Conservation (phyloP, 2,888 invertebrate genomes). For the Drosophila crucigera region DNA sequence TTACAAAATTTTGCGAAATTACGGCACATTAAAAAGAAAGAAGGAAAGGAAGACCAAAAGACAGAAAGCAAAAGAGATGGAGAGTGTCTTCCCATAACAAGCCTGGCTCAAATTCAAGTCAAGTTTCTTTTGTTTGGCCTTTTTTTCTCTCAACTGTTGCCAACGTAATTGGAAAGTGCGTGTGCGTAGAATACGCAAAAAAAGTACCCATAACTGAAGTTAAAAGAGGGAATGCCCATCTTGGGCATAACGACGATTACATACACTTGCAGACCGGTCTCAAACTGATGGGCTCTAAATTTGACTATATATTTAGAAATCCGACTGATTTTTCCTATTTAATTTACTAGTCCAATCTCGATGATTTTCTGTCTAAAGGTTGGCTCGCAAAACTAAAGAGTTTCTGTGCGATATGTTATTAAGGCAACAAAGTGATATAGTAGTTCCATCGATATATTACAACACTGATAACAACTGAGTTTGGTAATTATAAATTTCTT, state of each 20-base stretch:
- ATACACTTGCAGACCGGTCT: background rate
- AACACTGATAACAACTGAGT: background rate
- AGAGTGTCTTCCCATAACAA: constrained; percentile 16
- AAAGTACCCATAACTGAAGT: constrained; percentile 3
- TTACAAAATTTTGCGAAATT: constrained; percentile 74
- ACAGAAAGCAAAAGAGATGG: constrained; percentile 4
- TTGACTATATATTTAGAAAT: background rate
- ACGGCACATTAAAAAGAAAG: constrained; percentile 54
- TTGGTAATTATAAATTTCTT: background rate
- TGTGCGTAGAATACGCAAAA: constrained; percentile 39
- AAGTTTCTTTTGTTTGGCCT: constrained; percentile 6
- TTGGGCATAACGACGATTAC: background rate
- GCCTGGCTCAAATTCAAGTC: constrained; percentile 29
- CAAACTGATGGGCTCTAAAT: background rate
- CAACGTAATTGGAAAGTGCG: constrained; percentile 43
- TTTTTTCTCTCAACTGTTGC: background rate
- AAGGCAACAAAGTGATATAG: background rate
- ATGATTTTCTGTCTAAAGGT: background rate
- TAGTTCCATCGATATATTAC: background rate
- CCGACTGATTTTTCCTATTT: background rate
- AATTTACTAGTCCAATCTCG: background rate
- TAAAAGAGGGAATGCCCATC: background rate
- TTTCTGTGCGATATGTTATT: background rate
- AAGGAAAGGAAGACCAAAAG: background rate
- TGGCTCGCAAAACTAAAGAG: background rate